These are phyloP conservation scores for Endomychus coccineus DNA, from an alignment of 2,888 invertebrate genomes.

Conservation along the genomic window DNA sequence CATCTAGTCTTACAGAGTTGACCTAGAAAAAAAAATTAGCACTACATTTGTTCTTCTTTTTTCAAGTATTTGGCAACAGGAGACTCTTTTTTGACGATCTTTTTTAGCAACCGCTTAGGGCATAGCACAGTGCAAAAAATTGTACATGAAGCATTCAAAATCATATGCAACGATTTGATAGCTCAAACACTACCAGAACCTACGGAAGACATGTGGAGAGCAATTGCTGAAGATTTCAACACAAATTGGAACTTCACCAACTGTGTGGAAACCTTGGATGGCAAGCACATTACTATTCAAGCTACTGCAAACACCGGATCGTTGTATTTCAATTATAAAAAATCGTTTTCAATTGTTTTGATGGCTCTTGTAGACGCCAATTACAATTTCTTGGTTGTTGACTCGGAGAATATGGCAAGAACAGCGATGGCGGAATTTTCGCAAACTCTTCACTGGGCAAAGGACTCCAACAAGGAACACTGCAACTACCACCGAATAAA, in stretches of 20 bases:
- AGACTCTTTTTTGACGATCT: slow-evolving; percentile 27
- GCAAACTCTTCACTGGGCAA: too few species aligned
- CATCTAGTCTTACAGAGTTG: too few species aligned
- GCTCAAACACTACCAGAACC: too few species aligned
- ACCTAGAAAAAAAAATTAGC: too few species aligned
- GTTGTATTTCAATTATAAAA: slow-evolving; percentile 25
- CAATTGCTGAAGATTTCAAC: too few species aligned
- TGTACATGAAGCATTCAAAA: too few species aligned
- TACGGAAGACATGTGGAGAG: slow-evolving; percentile 15
- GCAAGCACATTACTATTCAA: too few species aligned
- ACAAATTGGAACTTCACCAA: too few species aligned
- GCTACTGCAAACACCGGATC: slow-evolving; percentile 23
- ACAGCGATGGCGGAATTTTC: too few species aligned
- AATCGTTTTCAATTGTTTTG: slow-evolving; percentile 18
- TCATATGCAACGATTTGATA: too few species aligned
- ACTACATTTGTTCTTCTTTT: too few species aligned
- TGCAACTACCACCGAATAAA: neutral
- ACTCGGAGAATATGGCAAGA: slow-evolving; percentile 30
- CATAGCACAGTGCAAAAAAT: slow-evolving; percentile 22
- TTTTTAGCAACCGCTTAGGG: slow-evolving; percentile 27
- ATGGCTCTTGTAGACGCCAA: slow-evolving; percentile 27
- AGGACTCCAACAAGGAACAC: neutral
- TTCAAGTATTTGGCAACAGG: slow-evolving; percentile 24
- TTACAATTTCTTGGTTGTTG: slow-evolving; percentile 28
- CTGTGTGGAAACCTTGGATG: too few species aligned